phyloP scores from a whole-genome alignment of 2,113 vertebrate genomes.

The Chaetura pelagica region DNA sequence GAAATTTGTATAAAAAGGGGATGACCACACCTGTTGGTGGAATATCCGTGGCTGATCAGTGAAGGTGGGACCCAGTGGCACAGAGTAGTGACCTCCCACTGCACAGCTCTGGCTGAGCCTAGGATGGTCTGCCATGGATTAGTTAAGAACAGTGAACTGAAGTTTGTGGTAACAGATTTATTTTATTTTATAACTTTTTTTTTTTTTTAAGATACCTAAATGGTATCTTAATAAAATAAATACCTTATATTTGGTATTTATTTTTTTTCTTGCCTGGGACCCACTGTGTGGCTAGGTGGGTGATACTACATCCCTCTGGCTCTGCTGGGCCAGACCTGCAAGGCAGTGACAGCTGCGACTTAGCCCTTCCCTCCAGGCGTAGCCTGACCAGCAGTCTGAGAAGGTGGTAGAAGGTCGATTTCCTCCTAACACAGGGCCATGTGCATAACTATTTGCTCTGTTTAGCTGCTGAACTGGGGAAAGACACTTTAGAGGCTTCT shows the following conservation, averaged over 20 bases:
- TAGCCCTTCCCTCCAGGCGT: not conserved
- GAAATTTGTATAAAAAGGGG: not conserved
- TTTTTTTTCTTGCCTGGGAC: not conserved
- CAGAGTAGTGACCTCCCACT: not conserved
- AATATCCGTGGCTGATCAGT: not conserved
- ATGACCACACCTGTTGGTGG: not conserved
- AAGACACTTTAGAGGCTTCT: not conserved
- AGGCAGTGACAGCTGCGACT: not conserved
- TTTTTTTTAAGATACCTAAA: not conserved
- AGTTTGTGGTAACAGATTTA: not conserved
- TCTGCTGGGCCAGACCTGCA: not conserved
- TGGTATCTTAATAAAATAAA: too few species aligned
- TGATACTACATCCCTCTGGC: not conserved
- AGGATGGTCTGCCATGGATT: not conserved
- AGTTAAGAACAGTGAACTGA: not conserved
- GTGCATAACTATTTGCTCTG: not conserved
- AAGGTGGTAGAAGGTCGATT: not conserved
- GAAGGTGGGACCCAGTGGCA: not conserved
- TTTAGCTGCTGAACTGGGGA: not conserved
- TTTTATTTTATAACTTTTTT: not conserved
- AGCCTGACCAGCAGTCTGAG: not conserved
- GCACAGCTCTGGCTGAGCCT: not conserved
- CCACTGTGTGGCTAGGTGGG: not conserved
- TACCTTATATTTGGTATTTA: not conserved
- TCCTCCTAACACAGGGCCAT: not conserved